phyloP scores from a whole-genome alignment of 2,797 vertebrate species.

The Mus caroli region DNA sequence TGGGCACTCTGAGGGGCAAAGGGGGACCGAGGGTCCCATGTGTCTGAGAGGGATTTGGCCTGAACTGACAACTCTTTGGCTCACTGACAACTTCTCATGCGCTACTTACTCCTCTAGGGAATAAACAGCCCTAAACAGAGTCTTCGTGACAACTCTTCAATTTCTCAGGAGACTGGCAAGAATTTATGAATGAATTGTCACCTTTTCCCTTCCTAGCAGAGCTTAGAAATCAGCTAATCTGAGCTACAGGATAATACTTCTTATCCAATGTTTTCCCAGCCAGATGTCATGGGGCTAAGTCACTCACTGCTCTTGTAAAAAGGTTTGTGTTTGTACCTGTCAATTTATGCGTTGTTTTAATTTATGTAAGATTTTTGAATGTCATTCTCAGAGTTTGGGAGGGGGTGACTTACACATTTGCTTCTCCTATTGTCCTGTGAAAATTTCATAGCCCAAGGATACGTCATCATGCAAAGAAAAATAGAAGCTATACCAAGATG shows the following conservation, averaged over 20 bases:
- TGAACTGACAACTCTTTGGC: neutral
- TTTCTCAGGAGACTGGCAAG: conserved; percentile 51
- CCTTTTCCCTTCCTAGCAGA: conserved; percentile 28
- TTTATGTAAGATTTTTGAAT: conserved; percentile 26
- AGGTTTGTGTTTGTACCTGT: conserved; percentile 68
- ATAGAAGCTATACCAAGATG: conserved; percentile 54
- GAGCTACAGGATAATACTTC: conserved; percentile 29
- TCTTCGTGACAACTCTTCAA: conserved; percentile 21
- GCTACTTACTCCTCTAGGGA: neutral
- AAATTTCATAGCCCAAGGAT: conserved; percentile 57
- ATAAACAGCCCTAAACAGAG: conserved; percentile 20
- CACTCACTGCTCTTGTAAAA: conserved; percentile 30
- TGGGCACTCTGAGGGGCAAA: neutral
- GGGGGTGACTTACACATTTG: conserved; percentile 68
- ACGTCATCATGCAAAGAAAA: conserved; percentile 47
- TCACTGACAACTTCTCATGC: conserved; percentile 27
- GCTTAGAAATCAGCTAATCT: neutral
- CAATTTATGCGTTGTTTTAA: conserved; percentile 68
- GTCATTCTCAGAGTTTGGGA: conserved; percentile 70
- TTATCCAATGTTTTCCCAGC: conserved; percentile 40
- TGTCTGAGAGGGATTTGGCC: neutral
- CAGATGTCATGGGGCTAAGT: conserved; percentile 16
- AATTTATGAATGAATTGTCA: conserved; percentile 72
- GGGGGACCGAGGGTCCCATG: neutral
- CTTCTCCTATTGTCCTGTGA: conserved; percentile 70